A percentile compares a stretch with the other conserved stretches of the same genome.
These are phyloP conservation scores for Cotesia typhae DNA, from an alignment of 1,140 invertebrate species.

Conservation along the genomic window DNA sequence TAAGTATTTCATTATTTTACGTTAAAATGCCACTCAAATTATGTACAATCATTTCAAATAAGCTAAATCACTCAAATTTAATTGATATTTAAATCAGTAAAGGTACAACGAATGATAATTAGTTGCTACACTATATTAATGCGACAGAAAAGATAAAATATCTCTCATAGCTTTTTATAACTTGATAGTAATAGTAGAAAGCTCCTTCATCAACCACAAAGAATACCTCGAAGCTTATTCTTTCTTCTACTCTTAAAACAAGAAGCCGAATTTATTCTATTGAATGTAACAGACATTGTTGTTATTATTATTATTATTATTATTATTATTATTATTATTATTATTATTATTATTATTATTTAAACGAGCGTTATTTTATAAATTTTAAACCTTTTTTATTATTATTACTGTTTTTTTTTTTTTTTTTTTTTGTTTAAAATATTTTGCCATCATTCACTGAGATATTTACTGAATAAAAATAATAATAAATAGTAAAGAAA, in stretches of 20 bases:
- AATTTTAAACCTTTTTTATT: not conserved
- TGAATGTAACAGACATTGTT: constrained; percentile 7
- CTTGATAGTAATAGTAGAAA: not conserved
- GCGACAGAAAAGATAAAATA: not conserved
- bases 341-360: too few relatives aligned
- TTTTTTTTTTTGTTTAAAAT: not conserved
- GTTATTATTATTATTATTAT: too few relatives aligned
- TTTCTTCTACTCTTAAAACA: not conserved
- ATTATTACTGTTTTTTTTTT: not conserved
- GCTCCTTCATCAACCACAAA: not conserved
- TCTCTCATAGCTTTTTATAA: not conserved
- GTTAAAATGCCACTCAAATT: too few relatives aligned
- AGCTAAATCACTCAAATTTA: too few relatives aligned
- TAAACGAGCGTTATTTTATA: too few relatives aligned
- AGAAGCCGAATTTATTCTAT: not conserved
- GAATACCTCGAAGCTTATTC: not conserved
- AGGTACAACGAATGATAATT: too few relatives aligned
- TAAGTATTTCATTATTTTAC: too few relatives aligned
- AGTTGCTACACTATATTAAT: too few relatives aligned
- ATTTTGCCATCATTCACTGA: too few relatives aligned
- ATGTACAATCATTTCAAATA: too few relatives aligned
- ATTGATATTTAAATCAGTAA: too few relatives aligned
- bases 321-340: not conserved
- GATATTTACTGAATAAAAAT: not conserved
- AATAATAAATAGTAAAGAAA: too few relatives aligned